Base-by-base conservation (phyloP, 2,113 vertebrate species). In the Pelobates fuscus region DNA sequence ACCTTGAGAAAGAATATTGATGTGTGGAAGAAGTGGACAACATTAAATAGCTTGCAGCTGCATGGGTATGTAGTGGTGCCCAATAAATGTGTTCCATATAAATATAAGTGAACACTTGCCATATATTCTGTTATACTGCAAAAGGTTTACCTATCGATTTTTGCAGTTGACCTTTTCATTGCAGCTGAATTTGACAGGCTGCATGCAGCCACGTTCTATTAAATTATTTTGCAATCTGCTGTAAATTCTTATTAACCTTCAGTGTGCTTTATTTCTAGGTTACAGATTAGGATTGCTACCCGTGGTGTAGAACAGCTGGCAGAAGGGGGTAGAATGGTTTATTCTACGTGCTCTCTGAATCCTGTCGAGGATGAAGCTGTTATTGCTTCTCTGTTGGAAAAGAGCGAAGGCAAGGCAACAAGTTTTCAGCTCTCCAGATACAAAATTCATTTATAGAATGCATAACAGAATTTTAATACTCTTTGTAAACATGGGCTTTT, bases 1-100 rank as follows among this genome's bases (percentile, higher is more conserved):
- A 99, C 97, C 1, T 91, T 99, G 94, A 93, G 97, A 78, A 99
- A 99, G 75, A 99, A 99, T 84, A 97, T 98, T 1, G 97, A 98
- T 1, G 97, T 99, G 2, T 99, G 97, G 97, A 98, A 95, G 84
- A 99, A 99, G 60, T 99, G 97, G 97, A 96, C 91, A 1, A 96
- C 96, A 2, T 90, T 94, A 49, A 99, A 99, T 84, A 98, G 97
- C 82, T 85, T 99, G 79, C 96, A 99, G 70, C 90, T 99, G 11
- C 97, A 99, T n/a, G 96, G 97, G 97, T 99, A 81, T 91, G 91
- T 77, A 58, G 64, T 55, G 3, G 44, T 12, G 4, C 15, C 44
- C 10, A 17, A 17, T 49, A 14, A 12, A 17, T 49, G 14, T 49
- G 15, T 49, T 49, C 15, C 15, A 49, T 49, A 41, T 41, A 41